Conservation (phyloP, 2,113 vertebrate species). For the Oncorhynchus tshawytscha region DNA sequence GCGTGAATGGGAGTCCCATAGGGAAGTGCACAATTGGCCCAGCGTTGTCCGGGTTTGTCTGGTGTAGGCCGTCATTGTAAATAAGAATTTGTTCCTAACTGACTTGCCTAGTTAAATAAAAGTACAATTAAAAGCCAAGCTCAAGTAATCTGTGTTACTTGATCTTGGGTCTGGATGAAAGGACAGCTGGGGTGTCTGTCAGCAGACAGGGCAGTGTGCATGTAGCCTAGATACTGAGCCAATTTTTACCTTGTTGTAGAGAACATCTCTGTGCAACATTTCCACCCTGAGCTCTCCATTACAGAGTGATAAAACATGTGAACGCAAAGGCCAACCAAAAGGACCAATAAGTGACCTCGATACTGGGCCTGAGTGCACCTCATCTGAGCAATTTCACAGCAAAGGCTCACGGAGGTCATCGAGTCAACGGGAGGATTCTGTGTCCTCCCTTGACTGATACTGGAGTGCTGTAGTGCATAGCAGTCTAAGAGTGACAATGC, state of each 20-base stretch:
- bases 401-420: slow-evolving; percentile 36
- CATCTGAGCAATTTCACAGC: slow-evolving; percentile 27
- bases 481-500: slow-evolving; percentile 32
- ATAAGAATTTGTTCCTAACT: no score
- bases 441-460: slow-evolving; percentile 23
- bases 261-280: neutral
- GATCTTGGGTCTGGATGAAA: slow-evolving; percentile 48
- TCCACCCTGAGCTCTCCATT: slow-evolving; percentile 12
- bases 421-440: slow-evolving; percentile 20
- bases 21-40: no score
- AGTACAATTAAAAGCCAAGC: no score
- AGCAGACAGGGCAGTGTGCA: no score
- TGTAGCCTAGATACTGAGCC: neutral
- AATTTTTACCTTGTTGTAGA: neutral
- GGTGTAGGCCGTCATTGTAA: no score
- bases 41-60: no score
- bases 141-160: slow-evolving; percentile 15
- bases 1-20: no score
- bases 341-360: slow-evolving; percentile 18
- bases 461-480: slow-evolving; percentile 2
- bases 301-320: slow-evolving; percentile 26
- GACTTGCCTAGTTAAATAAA: no score
- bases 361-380: neutral
- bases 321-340: slow-evolving; percentile 26
- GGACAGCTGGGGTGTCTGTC: slow-evolving; percentile 16